These are phyloP conservation scores for Eutrigla gurnardus DNA, from an alignment of 2,797 vertebrate species.

Conservation along the genomic window DNA sequence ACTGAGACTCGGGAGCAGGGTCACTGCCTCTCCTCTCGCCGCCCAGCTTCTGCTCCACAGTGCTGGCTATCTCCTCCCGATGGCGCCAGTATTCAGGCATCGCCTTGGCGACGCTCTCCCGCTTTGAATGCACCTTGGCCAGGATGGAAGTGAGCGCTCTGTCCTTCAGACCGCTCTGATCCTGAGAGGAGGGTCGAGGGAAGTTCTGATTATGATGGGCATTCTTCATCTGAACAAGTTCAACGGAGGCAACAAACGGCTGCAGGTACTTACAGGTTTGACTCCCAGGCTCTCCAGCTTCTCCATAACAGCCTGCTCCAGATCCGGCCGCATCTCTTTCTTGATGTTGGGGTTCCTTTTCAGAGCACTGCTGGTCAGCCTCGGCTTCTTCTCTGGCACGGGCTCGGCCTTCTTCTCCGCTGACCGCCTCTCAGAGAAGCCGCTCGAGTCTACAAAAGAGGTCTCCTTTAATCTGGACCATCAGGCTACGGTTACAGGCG, in stretches of 20 bases:
- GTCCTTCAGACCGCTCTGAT: slow-evolving; percentile 66
- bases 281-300: slow-evolving; percentile 80
- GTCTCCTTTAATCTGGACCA: neutral
- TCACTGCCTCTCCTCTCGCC: slow-evolving; percentile 38
- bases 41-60: slow-evolving; percentile 65
- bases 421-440: slow-evolving; percentile 71
- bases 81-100: slow-evolving; percentile 71
- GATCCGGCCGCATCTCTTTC: slow-evolving; percentile 71
- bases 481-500: neutral
- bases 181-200: slow-evolving; percentile 52
- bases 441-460: slow-evolving; percentile 75
- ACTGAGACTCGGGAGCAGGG: slow-evolving; percentile 38
- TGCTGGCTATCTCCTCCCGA: slow-evolving; percentile 60
- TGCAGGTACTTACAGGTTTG: slow-evolving; percentile 61
- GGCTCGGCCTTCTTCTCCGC: slow-evolving; percentile 55
- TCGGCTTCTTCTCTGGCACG: slow-evolving; percentile 54
- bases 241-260: too few relatives aligned
- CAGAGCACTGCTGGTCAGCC: slow-evolving; percentile 25
- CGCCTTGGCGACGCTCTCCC: slow-evolving; percentile 52
- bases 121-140: slow-evolving; percentile 57
- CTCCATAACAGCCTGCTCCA: slow-evolving; percentile 72
- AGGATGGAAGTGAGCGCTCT: slow-evolving; percentile 63
- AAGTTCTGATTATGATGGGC: too few relatives aligned
- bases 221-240: too few relatives aligned
- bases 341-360: slow-evolving; percentile 75